Percentiles rank a stretch among this genome's conserved stretches.
phyloP scores from a whole-genome alignment of 2,797 vertebrate species.

The Ctenochaetus hawaiiensis region DNA sequence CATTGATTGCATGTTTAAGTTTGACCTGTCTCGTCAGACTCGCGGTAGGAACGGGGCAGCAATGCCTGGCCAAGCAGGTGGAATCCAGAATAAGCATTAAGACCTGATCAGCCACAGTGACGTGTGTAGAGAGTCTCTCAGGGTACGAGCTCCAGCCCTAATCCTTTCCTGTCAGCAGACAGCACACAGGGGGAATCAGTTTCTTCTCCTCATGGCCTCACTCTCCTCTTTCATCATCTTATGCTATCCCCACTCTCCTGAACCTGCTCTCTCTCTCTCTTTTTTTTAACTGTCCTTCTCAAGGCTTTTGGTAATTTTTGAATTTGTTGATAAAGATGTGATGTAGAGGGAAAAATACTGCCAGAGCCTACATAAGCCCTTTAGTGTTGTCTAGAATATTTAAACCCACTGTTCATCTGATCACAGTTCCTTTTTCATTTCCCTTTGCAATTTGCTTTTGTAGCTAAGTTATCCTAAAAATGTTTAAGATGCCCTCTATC shows the following conservation, averaged over 20 bases:
- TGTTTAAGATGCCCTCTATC: too few relatives aligned
- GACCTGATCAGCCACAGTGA: constrained; percentile 75
- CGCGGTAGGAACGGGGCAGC: constrained; percentile 34
- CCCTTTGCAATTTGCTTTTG: too few relatives aligned
- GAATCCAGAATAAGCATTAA: constrained; percentile 77
- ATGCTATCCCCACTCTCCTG: neutral
- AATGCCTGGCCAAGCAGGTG: constrained; percentile 46
- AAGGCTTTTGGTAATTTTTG: neutral
- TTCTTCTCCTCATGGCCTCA: constrained; percentile 34
- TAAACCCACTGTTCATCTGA: too few relatives aligned
- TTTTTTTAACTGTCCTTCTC: neutral
- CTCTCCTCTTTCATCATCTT: constrained; percentile 21
- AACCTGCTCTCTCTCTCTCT: neutral
- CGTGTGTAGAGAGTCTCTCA: constrained; percentile 57
- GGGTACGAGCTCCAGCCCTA: constrained; percentile 57
- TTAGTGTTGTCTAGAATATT: too few relatives aligned
- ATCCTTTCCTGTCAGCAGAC: constrained; percentile 64
- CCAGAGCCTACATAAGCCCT: too few relatives aligned
- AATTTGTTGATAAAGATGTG: too few relatives aligned
- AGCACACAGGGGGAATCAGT: constrained; percentile 55
- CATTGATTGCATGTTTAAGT: neutral
- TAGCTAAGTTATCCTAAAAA: too few relatives aligned
- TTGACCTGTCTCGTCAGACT: constrained; percentile 20
- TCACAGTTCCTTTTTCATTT: too few relatives aligned
- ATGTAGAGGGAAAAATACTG: too few relatives aligned